Evolutionary conservation across 2,888 invertebrate genomes (phyloP).

Genomic region (Odontocolon sp.): DNA sequence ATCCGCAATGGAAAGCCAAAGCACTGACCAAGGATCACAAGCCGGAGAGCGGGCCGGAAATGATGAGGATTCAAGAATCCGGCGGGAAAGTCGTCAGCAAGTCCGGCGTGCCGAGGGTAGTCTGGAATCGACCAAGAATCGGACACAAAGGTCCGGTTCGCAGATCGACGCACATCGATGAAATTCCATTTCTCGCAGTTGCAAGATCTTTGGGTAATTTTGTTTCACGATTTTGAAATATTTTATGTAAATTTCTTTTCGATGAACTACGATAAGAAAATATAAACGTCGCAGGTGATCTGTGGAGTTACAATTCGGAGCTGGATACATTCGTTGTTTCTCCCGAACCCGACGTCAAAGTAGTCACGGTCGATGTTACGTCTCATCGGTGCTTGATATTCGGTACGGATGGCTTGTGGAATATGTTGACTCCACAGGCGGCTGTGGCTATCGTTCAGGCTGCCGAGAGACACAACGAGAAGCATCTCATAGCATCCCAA

Average conservation of each 20-base stretch:
- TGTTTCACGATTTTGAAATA: neutral
- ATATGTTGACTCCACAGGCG: conserved; percentile 93
- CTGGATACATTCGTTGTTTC: conserved; percentile 97
- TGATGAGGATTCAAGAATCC: conserved; percentile 89
- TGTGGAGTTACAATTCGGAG: conserved; percentile 98
- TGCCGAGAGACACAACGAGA: conserved; percentile 91
- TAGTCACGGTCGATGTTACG: conserved; percentile 87
- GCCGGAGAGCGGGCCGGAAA: conserved; percentile 93
- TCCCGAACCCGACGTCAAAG: conserved; percentile 97
- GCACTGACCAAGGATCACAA: conserved; percentile 96
- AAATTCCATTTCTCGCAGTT: conserved; percentile 97
- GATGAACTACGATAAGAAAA: neutral
- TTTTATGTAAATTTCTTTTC: conserved; percentile 17
- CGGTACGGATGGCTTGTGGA: conserved; percentile 98
- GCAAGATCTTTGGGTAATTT: conserved; percentile 93
- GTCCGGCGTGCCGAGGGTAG: conserved; percentile 96
- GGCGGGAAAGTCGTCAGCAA: conserved; percentile 91
- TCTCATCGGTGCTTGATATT: conserved; percentile 92
- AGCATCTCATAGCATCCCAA: conserved; percentile 80
- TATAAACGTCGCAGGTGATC: conserved; percentile 85
- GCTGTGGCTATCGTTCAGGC: conserved; percentile 93
- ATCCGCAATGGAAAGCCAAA: conserved; percentile 89
- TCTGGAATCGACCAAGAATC: conserved; percentile 96
- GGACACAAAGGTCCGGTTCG: conserved; percentile 94
- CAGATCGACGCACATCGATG: conserved; percentile 94